Conservation (phyloP, 2,113 vertebrate genomes). For the Petaurus breviceps region DNA sequence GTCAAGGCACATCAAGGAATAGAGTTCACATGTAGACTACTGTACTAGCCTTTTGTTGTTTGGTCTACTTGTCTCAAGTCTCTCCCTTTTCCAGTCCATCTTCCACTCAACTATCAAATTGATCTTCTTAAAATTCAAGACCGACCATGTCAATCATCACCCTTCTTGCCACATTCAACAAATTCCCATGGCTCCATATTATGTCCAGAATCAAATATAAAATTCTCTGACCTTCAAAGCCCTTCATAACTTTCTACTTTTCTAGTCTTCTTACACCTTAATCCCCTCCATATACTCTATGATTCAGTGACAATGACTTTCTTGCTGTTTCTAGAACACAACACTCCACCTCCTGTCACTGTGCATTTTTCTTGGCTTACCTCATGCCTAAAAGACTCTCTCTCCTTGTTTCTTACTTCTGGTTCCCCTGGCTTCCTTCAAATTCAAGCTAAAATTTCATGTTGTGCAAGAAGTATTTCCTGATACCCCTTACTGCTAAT, state of each 20-base stretch:
- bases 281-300: background rate
- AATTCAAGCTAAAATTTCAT: too few relatives aligned
- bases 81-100: background rate
- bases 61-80: background rate
- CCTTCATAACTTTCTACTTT: background rate
- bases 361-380: too few relatives aligned
- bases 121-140: background rate
- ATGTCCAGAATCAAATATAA: background rate
- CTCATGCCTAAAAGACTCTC: too few relatives aligned
- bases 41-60: background rate
- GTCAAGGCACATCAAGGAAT: background rate
- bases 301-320: background rate
- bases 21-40: background rate
- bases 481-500: too few relatives aligned
- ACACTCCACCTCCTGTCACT: too few relatives aligned
- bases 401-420: too few relatives aligned
- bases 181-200: background rate
- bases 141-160: background rate
- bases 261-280: background rate
- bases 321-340: too few relatives aligned
- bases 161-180: background rate
- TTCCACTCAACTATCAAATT: background rate
- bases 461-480: too few relatives aligned
- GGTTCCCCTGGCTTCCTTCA: too few relatives aligned
- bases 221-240: background rate